Evolutionary conservation across 2,888 invertebrate genomes (phyloP).

Genomic region (Agonopterix alstromeriana): DNA sequence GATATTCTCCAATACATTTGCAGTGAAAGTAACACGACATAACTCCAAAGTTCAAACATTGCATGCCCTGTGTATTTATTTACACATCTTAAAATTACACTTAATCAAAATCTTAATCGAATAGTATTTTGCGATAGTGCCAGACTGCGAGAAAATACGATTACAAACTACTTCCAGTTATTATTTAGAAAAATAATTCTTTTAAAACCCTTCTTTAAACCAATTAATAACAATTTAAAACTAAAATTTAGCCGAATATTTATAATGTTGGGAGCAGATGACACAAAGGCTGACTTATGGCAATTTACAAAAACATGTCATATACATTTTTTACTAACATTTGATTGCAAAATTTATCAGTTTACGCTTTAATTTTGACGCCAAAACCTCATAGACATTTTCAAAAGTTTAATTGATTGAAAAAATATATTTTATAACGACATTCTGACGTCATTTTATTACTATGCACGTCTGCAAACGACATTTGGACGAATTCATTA

Average conservation of each 20-base stretch:
- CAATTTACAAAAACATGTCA: neutral
- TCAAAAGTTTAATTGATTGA: no score
- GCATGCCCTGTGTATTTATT: constrained; percentile 57
- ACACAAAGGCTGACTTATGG: neutral
- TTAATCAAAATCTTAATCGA: constrained; percentile 51
- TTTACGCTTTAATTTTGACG: no score
- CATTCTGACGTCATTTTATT: no score
- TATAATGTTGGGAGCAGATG: neutral
- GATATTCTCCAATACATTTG: neutral
- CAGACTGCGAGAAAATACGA: constrained; percentile 48
- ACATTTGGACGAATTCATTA: neutral
- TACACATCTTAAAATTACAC: constrained; percentile 66
- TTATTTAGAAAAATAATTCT: constrained; percentile 34
- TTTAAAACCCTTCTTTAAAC: constrained; percentile 19
- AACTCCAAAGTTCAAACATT: constrained; percentile 16
- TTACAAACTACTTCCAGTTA: constrained; percentile 33
- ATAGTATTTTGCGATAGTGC: constrained; percentile 56
- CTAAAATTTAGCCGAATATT: constrained; percentile 10
- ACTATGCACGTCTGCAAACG: no score
- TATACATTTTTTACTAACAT: neutral
- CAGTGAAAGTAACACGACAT: constrained; percentile 4
- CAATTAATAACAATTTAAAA: constrained; percentile 22
- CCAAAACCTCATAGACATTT: no score
- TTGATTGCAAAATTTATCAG: neutral
- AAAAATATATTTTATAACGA: no score